Conservation (phyloP, 2,888 invertebrate species). For the Pseudolycoriella hygida region DNA sequence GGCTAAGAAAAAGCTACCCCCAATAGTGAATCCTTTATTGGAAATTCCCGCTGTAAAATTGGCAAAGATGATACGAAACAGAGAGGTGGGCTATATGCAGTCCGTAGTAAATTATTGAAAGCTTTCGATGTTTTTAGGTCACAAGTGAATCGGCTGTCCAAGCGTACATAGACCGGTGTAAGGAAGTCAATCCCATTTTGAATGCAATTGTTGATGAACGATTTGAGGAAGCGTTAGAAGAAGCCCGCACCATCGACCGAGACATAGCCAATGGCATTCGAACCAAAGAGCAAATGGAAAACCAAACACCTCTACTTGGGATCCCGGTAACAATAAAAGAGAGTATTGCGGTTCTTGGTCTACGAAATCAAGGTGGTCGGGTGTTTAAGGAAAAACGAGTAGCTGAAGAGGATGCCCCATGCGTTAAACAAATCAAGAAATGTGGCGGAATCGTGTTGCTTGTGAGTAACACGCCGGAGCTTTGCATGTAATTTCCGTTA, state of each 20-base stretch:
- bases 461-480: slow-evolving; percentile 79
- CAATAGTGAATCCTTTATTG: slow-evolving; percentile 46
- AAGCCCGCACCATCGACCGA: slow-evolving; percentile 55
- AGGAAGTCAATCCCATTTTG: slow-evolving; percentile 57
- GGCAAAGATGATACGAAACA: slow-evolving; percentile 50
- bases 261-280: slow-evolving; percentile 38
- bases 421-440: slow-evolving; percentile 45
- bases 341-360: slow-evolving; percentile 57
- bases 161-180: slow-evolving; percentile 57
- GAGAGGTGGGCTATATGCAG: slow-evolving; percentile 34
- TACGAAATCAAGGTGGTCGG: slow-evolving; percentile 60
- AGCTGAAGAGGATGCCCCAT: slow-evolving; percentile 56
- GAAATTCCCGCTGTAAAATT: slow-evolving; percentile 49
- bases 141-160: slow-evolving; percentile 50
- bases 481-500: too few relatives aligned
- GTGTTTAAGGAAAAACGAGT: slow-evolving; percentile 37
- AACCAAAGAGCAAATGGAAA: slow-evolving; percentile 40
- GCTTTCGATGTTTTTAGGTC: slow-evolving; percentile 30
- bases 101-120: background rate
- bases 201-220: slow-evolving; percentile 69
- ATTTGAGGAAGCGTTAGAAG: slow-evolving; percentile 53
- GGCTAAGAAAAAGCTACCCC: slow-evolving; percentile 41
- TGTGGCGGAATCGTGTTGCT: slow-evolving; percentile 74
- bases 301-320: slow-evolving; percentile 58
- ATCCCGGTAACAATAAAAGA: slow-evolving; percentile 78